Percentiles rank a stretch among this genome's conserved stretches.
phyloP scores from a whole-genome alignment of 2,113 vertebrate species.

The Catharus minimus region DNA sequence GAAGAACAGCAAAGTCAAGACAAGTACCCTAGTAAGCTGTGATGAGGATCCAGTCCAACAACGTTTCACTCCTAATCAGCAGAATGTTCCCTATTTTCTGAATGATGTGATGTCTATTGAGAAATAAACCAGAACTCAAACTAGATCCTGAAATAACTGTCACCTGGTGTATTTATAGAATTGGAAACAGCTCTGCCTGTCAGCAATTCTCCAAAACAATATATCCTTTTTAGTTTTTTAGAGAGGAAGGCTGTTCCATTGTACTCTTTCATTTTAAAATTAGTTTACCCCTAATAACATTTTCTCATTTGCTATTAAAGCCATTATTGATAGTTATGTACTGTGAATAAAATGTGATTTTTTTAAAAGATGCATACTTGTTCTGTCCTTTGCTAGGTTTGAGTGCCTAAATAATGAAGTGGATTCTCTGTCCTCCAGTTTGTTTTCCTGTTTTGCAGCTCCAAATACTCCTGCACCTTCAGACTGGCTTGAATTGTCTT shows the following conservation, averaged over 20 bases:
- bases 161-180: neutral
- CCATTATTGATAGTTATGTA: neutral
- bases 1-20: neutral
- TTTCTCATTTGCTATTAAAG: neutral
- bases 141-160: neutral
- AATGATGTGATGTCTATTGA: neutral
- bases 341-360: neutral
- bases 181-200: neutral
- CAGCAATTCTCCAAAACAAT: neutral
- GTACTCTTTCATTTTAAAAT: neutral
- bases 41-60: neutral
- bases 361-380: neutral
- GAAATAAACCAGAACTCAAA: neutral
- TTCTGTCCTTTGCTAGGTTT: neutral
- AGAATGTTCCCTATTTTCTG: neutral
- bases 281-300: neutral
- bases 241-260: neutral
- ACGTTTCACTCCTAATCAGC: neutral
- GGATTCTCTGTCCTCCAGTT: neutral
- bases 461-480: neutral
- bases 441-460: neutral
- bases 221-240: neutral
- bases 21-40: neutral
- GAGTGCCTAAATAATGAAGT: neutral
- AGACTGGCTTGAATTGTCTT: neutral